Percentiles rank a stretch among this genome's conserved stretches.
Evolutionary conservation across 2,113 vertebrate species (phyloP).

Genomic region (Smithornis capensis): DNA sequence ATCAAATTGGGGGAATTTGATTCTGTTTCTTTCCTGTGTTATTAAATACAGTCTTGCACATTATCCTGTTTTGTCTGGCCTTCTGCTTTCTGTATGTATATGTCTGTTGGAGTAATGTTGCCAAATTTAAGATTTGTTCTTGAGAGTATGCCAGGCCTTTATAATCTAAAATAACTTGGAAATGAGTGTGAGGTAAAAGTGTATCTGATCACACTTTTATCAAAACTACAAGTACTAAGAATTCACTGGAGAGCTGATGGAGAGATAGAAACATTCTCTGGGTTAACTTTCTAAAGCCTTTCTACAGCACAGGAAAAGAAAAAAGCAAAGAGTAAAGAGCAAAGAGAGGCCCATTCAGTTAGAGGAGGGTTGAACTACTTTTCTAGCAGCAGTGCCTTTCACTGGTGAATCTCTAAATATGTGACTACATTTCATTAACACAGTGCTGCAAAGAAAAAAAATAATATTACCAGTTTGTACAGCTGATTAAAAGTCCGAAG

Average conservation of each 20-base stretch:
- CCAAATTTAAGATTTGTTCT: not conserved
- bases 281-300: not conserved
- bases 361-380: not conserved
- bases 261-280: not conserved
- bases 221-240: not conserved
- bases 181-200: not conserved
- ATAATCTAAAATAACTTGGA: not conserved
- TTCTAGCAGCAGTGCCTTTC: not conserved
- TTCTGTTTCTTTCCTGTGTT: conserved; percentile 11
- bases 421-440: not conserved
- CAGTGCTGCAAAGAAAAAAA: not conserved
- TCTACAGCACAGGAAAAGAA: not conserved
- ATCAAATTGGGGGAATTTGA: not conserved
- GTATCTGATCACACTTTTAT: not conserved
- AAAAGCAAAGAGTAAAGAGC: not conserved
- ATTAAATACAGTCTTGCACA: conserved; percentile 8
- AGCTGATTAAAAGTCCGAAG: not conserved
- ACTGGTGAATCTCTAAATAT: not conserved
- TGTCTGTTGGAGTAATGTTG: not conserved
- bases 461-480: not conserved
- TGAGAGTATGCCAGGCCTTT: conserved; percentile 1
- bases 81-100: not conserved
- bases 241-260: not conserved
- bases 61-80: conserved; percentile 40
- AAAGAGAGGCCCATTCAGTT: not conserved